These are phyloP conservation scores for Herpetotheres cachinnans DNA, from an alignment of 2,113 vertebrate genomes.

Conservation along the genomic window DNA sequence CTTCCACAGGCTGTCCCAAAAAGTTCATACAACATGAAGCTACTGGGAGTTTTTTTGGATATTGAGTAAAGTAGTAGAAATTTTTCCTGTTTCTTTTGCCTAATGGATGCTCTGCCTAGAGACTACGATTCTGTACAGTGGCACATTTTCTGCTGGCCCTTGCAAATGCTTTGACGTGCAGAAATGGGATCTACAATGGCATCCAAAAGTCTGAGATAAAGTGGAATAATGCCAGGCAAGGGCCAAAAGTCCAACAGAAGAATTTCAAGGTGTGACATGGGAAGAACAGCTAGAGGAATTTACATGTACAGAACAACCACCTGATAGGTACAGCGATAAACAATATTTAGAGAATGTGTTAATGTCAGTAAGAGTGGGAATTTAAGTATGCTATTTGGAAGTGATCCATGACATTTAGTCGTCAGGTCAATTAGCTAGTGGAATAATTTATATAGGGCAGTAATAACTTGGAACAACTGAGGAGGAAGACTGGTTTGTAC, in stretches of 20 bases:
- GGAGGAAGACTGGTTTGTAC: neutral
- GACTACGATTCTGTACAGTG: neutral
- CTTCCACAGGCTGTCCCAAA: neutral
- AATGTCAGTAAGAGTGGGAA: neutral
- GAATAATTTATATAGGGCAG: neutral
- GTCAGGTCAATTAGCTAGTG: neutral
- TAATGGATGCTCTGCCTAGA: neutral
- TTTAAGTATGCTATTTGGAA: neutral
- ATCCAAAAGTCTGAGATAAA: neutral
- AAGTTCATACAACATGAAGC: neutral
- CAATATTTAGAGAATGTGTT: neutral
- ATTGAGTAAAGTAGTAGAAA: neutral
- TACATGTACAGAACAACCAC: neutral
- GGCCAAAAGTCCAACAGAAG: neutral
- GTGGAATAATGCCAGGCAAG: neutral
- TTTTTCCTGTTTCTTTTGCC: neutral
- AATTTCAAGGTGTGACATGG: neutral
- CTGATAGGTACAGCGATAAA: neutral
- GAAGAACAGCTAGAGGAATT: neutral
- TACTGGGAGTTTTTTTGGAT: neutral
- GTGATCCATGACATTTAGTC: neutral
- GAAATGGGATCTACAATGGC: neutral
- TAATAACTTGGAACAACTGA: neutral
- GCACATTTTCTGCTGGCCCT: neutral
- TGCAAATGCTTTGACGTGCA: neutral